Base-by-base conservation (phyloP, 1,140 invertebrate genomes). In the Triops longicaudatus region DNA sequence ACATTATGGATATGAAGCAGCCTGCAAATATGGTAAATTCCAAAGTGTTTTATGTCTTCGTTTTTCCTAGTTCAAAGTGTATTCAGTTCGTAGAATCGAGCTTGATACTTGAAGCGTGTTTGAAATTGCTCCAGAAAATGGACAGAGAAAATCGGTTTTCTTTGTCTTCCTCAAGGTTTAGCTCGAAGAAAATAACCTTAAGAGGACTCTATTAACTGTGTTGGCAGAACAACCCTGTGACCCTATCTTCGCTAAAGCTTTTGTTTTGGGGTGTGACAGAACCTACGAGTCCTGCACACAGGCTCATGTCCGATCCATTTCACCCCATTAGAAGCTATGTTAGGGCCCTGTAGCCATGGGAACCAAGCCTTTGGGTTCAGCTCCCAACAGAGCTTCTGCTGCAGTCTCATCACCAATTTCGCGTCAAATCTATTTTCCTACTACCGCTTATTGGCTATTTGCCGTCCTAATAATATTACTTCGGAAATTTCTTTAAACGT, bases 321-420 rank as follows among this genome's bases (percentile, higher is more conserved):
- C 50, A 63, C 50, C 50, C 50, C 50, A 63, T 63, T 63, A 63
- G 50, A 63, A 63, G 50, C 50, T 63, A 63, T 63, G 50, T 63
- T 63, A 63, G 50, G 50, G 50, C 50, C 50, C 50, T 22, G 50
- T 63, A 63, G 50, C 50, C 50, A 63, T 63, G 50, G 50, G 50
- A 63, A 63, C 50, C 50, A 63, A 63, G 50, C 50, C 50, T 63
- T 63, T 63, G 6, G 22, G 50, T 63, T 22, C 50, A 63, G 22
- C 17, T 63, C 50, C 50, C 50, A 63, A 63, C 50, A 63, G 50
- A 63, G 50, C 50, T 63, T 2, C 7, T 37, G 50, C 50, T 63
- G 50, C 50, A 63, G 50, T 63, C 50, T 22, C 50, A 63, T 63
- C 50, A 63, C 50, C 50, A 63, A 63, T 22, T 63, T 63, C 50